Conservation (phyloP, 2,113 vertebrate genomes). For the Melanostigma gelatinosum region DNA sequence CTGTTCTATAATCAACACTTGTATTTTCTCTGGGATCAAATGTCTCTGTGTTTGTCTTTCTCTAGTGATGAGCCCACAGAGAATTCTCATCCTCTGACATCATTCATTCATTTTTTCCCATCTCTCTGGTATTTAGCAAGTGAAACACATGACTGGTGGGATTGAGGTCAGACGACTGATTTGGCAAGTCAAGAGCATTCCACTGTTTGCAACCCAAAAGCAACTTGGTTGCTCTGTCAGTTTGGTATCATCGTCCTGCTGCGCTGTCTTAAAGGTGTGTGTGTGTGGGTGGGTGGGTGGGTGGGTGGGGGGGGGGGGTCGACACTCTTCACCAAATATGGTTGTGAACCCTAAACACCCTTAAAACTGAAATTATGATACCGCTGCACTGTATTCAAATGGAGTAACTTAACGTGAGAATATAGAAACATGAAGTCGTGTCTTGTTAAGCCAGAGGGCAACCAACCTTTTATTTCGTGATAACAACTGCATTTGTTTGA, state of each 20-base stretch:
- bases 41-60: not conserved
- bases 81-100: not conserved
- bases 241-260: not conserved
- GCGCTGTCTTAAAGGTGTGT: not conserved
- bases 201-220: not conserved
- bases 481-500: not conserved
- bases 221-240: not conserved
- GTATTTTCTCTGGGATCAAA: not conserved
- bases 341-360: not conserved
- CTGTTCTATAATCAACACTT: not conserved
- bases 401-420: not conserved
- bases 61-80: not conserved
- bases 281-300: no score
- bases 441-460: not conserved
- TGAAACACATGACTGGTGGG: not conserved
- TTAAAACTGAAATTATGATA: not conserved
- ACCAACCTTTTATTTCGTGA: not conserved
- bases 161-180: slow-evolving; percentile 31
- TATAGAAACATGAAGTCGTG: not conserved
- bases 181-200: slow-evolving; percentile 5
- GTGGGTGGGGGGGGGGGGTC: no score
- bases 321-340: slow-evolving; percentile 1
- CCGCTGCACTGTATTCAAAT: not conserved
- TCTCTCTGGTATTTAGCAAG: slow-evolving; percentile 25
- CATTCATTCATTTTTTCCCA: not conserved